Conservation (phyloP, 1,140 invertebrate species). For the Apocrypta bakeri region DNA sequence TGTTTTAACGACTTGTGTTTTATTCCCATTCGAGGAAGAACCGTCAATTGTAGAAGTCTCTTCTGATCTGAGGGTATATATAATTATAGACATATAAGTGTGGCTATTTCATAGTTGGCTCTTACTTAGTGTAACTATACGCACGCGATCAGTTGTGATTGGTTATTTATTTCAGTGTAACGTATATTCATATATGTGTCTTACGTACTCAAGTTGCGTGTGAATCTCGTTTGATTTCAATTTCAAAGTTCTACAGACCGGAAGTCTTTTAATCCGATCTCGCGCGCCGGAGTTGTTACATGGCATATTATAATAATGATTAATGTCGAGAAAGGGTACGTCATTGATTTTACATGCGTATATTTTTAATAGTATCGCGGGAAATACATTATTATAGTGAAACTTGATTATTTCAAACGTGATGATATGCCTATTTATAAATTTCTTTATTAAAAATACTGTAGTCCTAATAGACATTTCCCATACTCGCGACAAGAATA, state of each 20-base stretch:
- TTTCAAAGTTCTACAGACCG: not conserved
- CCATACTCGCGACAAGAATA: not conserved
- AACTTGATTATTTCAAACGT: not conserved
- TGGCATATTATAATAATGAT: slow-evolving; percentile 10
- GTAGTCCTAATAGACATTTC: not conserved
- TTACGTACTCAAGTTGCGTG: not conserved
- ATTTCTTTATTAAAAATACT: not conserved
- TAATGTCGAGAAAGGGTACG: not conserved
- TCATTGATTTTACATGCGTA: not conserved
- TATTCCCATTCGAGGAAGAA: not conserved
- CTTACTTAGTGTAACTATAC: slow-evolving; percentile 15
- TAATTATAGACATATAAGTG: slow-evolving; percentile 34
- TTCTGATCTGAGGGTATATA: not conserved
- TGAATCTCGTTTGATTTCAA: slow-evolving; percentile 22
- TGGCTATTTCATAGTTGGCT: slow-evolving; percentile 27
- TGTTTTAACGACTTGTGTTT: slow-evolving; percentile 9
- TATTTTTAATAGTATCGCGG: not conserved
- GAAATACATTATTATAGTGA: not conserved
- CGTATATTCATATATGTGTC: not conserved
- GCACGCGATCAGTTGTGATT: slow-evolving; percentile 26
- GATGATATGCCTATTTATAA: not conserved
- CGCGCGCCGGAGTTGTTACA: too few species aligned
- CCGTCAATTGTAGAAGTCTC: slow-evolving; percentile 31
- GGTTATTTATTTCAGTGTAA: not conserved
- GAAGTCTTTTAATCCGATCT: not conserved